These are phyloP conservation scores for Standfussiana lucernea DNA, from an alignment of 2,888 invertebrate genomes.

Conservation along the genomic window DNA sequence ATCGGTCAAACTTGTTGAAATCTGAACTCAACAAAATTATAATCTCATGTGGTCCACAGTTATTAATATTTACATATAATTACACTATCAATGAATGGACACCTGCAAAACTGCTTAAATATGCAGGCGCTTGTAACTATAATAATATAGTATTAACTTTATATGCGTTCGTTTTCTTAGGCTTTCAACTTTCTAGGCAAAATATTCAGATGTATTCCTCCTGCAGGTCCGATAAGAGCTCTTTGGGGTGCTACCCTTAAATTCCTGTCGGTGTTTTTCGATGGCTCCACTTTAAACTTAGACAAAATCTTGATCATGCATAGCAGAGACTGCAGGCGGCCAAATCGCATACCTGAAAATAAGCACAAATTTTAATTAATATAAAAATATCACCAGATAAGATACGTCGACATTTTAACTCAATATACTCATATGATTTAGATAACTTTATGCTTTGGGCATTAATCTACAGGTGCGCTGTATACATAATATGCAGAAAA, in stretches of 20 bases:
- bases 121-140: no score
- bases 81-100: conserved; percentile 1
- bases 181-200: conserved; percentile 29
- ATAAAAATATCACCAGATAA: neutral
- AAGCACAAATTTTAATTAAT: conserved; percentile 14
- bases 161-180: neutral
- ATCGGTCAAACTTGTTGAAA: neutral
- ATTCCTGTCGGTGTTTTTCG: conserved; percentile 63
- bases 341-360: conserved; percentile 78
- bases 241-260: conserved; percentile 51
- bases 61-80: neutral
- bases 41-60: neutral
- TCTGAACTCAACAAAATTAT: neutral
- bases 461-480: neutral
- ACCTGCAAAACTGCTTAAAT: neutral
- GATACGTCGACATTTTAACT: neutral
- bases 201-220: conserved; percentile 61
- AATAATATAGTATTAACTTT: neutral
- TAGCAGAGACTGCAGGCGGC: conserved; percentile 72
- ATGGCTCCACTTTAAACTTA: conserved; percentile 70
- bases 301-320: conserved; percentile 72
- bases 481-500: neutral
- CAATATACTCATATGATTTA: neutral
- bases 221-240: conserved; percentile 52
- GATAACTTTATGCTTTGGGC: neutral